phyloP scores from a whole-genome alignment of 1,140 invertebrate genomes.

The Anastrepha ludens region DNA sequence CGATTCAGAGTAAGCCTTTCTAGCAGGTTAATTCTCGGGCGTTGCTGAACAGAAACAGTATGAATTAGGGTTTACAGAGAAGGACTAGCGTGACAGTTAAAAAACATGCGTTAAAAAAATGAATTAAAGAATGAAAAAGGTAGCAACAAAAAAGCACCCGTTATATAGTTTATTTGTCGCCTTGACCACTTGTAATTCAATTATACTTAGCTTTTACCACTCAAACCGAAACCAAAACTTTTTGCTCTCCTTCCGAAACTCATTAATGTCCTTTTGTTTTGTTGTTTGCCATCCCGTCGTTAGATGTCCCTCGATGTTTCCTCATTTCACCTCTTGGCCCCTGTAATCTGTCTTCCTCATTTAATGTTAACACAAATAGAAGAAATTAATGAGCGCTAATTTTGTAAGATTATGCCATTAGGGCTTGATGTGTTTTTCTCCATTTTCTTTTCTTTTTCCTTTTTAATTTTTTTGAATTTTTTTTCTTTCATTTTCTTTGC shows the following conservation, averaged over 20 bases:
- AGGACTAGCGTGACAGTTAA: too few species aligned
- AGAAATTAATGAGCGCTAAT: slow-evolving; percentile 73
- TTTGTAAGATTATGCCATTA: slow-evolving; percentile 68
- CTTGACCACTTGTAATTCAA: slow-evolving; percentile 71
- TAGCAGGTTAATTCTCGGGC: too few species aligned
- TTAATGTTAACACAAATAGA: slow-evolving; percentile 54
- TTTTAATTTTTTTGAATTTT: not conserved
- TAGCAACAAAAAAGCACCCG: too few species aligned
- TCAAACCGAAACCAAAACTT: not conserved
- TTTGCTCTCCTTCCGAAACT: slow-evolving; percentile 7
- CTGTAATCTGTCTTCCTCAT: slow-evolving; percentile 5
- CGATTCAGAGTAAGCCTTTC: too few species aligned
- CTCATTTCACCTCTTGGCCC: not conserved
- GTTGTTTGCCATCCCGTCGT: slow-evolving; percentile 5
- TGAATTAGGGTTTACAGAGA: too few species aligned
- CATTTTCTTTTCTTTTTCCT: not conserved
- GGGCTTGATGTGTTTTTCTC: not conserved
- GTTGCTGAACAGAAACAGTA: too few species aligned
- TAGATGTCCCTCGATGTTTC: not conserved
- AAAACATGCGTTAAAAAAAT: too few species aligned
- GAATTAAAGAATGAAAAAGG: too few species aligned
- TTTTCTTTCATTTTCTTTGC: not conserved
- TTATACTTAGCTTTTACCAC: slow-evolving; percentile 61
- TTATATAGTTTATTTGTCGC: slow-evolving; percentile 27
- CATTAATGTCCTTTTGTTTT: slow-evolving; percentile 20